Base-by-base conservation (phyloP, 2,113 vertebrate species). In the Rousettus leschenaultii region DNA sequence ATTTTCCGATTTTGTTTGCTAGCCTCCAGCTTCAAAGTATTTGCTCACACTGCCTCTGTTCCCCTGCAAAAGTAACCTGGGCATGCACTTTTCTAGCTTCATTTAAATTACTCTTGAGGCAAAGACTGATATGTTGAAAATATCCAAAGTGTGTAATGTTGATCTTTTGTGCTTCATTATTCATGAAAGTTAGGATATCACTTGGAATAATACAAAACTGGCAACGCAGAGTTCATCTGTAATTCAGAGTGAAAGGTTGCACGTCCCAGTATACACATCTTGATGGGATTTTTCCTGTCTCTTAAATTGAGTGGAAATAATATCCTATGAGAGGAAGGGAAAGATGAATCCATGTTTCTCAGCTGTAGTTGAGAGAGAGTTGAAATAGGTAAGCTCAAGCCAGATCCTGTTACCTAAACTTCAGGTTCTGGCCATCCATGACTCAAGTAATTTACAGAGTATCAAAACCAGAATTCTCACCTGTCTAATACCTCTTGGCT, bases 251-350 rank as follows among this genome's bases (percentile, higher is more conserved):
- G 86, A 93, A 87, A 97, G 86, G 68, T 59, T 77, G 84, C 43
- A 7, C 68, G n/a, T 66, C 22, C 40, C 66, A 48, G 71, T 61
- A 18, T 51, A 74, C 22, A 74, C n/a, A 35, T 91, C 66, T 86
- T 95, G 48, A 89, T 75, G 59, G n/a, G 24, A 92, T 77, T 97
- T 78, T 59, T 86, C 86, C 82, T 90, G 51, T 95, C 74, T 89
- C 74, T 92, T 66, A 55, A 87, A 97, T 68, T 95, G 88, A 85
- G 22, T 91, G 83, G 75, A 95, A 18, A 45, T 97, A 79, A 79
- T 86, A 70, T 83, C 74, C 53, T 70, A 13, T 89, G 86, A 96
- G 63, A 94, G 51, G 26, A 93, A 86, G 16, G 24, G 66, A 86
- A 79, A 57, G 40, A 82, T 68, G 74, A 96, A 78, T 83, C 43